Conservation (phyloP, 2,797 vertebrate species). For the Notolabrus celidotus region DNA sequence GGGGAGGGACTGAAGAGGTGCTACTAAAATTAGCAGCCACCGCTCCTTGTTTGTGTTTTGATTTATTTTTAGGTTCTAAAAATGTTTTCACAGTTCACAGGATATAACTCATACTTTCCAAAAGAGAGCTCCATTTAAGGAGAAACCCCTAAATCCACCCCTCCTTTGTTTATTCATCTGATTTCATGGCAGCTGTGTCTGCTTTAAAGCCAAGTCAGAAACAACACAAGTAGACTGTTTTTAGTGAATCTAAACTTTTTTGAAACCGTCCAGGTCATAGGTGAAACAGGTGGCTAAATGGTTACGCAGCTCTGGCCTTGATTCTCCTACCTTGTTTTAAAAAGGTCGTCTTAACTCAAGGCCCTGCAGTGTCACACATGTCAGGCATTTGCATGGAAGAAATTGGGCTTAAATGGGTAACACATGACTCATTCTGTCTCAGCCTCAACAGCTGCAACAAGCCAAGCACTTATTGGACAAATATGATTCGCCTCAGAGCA, state of each 20-base stretch:
- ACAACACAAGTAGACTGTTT: slow-evolving; percentile 55
- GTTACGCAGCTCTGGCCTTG: slow-evolving; percentile 51
- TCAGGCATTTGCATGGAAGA: slow-evolving; percentile 80
- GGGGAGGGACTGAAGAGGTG: slow-evolving; percentile 4
- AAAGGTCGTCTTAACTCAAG: slow-evolving; percentile 66
- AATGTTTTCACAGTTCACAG: slow-evolving; percentile 46
- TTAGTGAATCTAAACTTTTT: slow-evolving; percentile 53
- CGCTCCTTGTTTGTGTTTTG: slow-evolving; percentile 16
- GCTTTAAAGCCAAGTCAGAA: slow-evolving; percentile 40
- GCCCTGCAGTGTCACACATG: slow-evolving; percentile 76
- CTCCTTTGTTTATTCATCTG: slow-evolving; percentile 58
- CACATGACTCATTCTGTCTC: slow-evolving; percentile 79
- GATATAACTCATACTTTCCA: slow-evolving; percentile 59
- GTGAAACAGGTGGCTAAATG: slow-evolving; percentile 74
- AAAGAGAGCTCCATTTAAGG: slow-evolving; percentile 55
- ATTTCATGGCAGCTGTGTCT: slow-evolving; percentile 53
- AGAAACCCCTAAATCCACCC: slow-evolving; percentile 41
- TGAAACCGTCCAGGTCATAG: slow-evolving; percentile 56
- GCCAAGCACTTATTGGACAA: slow-evolving; percentile 81
- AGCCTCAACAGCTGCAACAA: slow-evolving; percentile 79
- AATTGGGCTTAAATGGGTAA: slow-evolving; percentile 82
- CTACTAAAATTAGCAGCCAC: slow-evolving; percentile 38
- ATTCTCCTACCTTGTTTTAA: slow-evolving; percentile 51
- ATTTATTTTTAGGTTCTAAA: slow-evolving; percentile 51
- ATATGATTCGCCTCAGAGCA: slow-evolving; percentile 80